Base-by-base conservation (phyloP, 2,888 invertebrate genomes). In the Ferdinandea cuprea region DNA sequence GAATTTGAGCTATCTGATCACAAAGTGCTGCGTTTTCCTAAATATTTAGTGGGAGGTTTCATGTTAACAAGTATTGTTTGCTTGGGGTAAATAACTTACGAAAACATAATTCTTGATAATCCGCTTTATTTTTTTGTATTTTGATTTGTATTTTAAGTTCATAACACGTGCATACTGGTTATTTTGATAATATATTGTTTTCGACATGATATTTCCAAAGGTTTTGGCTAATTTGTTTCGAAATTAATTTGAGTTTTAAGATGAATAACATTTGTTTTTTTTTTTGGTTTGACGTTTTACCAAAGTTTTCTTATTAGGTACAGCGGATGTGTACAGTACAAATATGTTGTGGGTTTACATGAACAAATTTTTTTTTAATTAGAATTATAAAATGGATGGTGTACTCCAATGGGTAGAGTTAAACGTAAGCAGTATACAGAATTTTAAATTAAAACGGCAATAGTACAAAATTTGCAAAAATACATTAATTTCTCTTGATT, bases 11-110 rank as follows among this genome's bases (percentile, higher is more conserved):
- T 13, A 97, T 95, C 92, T 97, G 96, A 92, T 98, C 98, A 90
- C 97, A 97, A 2, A 97, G 90, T 4, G 96, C 95, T 63, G 96
- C 95, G 92, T 96, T 96, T 92, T 96, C 96, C 96, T 96, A 87
- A 2, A 63, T 68, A 59, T 9, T 87, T 87, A n/a, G 15, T 1
- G 13, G 28, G 44, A 6, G 1, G 13, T 15, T 21, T 59, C 0
- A 11, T 19, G 4, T 25, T 25, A 3, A 25, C 25, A 25, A 25
- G 25, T 3, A 21, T 8, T 42, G 9, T 11, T 28, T 4, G 2
- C 2, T 25, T 25, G 25, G 25, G 25, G 25, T 4, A 6, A 8
- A 6, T 0, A 8, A 85, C 87, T 87, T 86, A 87, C 87, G 84
- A 86, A 87, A 7, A 88, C 86, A 11, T 87, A 78, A 21, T 86